Evolutionary conservation across 2,797 vertebrate genomes (phyloP).

Genomic region (Sciaenops ocellatus): DNA sequence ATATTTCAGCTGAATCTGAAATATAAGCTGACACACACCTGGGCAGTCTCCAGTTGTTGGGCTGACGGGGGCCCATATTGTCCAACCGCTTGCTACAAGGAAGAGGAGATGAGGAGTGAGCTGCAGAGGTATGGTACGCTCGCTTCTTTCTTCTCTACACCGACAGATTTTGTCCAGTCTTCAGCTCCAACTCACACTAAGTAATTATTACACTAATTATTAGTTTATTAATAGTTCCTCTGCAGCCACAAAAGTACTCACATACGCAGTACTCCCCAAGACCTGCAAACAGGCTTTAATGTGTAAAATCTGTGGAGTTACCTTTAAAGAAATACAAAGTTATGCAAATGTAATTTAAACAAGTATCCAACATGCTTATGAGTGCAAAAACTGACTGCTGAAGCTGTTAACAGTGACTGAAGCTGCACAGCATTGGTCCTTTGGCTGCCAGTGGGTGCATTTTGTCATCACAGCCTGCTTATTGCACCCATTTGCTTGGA

Average conservation of each 20-base stretch:
- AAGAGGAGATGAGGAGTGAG: no score
- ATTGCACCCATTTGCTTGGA: conserved; percentile 1
- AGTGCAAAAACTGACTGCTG: neutral
- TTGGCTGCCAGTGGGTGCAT: neutral
- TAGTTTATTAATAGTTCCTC: no score
- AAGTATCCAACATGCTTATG: neutral
- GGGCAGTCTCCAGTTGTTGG: no score
- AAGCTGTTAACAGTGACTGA: neutral
- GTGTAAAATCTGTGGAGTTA: neutral
- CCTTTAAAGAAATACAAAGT: neutral
- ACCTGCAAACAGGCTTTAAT: neutral
- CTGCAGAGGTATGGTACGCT: no score
- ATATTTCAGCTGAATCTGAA: no score
- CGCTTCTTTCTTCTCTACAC: no score
- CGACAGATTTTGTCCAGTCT: no score
- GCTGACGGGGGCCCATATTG: no score
- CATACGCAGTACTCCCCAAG: neutral
- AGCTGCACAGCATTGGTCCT: neutral
- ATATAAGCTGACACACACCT: no score
- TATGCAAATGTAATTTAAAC: neutral
- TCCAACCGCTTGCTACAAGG: no score
- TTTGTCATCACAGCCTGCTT: neutral
- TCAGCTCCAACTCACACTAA: no score
- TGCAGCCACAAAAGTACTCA: neutral
- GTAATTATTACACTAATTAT: no score